phyloP scores from a whole-genome alignment of 2,797 vertebrate species.

The Champsocephalus esox region DNA sequence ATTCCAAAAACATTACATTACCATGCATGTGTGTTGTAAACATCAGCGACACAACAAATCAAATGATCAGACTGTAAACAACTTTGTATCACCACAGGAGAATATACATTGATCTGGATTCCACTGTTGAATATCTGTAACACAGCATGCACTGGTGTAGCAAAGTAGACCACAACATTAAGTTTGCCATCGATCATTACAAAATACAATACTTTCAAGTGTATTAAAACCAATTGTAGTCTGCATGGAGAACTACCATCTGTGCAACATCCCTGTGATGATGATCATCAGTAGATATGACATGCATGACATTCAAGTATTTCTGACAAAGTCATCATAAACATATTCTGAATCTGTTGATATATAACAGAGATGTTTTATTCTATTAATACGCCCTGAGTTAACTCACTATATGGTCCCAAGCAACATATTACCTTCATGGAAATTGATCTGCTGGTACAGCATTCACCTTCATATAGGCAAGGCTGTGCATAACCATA shows the following conservation, averaged over 20 bases:
- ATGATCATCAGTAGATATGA: conserved; percentile 45
- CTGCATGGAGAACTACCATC: conserved; percentile 55
- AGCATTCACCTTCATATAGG: conserved; percentile 37
- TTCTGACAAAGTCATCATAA: conserved; percentile 51
- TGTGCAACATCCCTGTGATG: conserved; percentile 56
- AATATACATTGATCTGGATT: conserved; percentile 48
- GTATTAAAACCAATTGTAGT: conserved; percentile 51
- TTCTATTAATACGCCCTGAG: conserved; percentile 69
- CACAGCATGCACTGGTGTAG: conserved; percentile 55
- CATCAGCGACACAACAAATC: conserved; percentile 40
- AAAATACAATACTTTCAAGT: conserved; percentile 39
- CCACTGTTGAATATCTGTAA: conserved; percentile 39
- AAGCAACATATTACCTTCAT: conserved; percentile 35
- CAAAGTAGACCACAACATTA: conserved; percentile 44
- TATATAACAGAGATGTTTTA: conserved; percentile 41
- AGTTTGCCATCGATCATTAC: conserved; percentile 41
- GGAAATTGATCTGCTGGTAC: conserved; percentile 40
- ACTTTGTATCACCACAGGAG: conserved; percentile 44
- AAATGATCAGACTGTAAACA: conserved; percentile 53
- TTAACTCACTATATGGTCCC: conserved; percentile 56
- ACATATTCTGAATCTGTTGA: conserved; percentile 42
- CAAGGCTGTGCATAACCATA: conserved; percentile 45
- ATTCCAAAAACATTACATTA: conserved; percentile 46
- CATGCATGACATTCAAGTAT: conserved; percentile 76
- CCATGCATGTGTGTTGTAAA: conserved; percentile 63